These are phyloP conservation scores for Aramus guarauna DNA, from an alignment of 2,113 vertebrate species.

Conservation along the genomic window DNA sequence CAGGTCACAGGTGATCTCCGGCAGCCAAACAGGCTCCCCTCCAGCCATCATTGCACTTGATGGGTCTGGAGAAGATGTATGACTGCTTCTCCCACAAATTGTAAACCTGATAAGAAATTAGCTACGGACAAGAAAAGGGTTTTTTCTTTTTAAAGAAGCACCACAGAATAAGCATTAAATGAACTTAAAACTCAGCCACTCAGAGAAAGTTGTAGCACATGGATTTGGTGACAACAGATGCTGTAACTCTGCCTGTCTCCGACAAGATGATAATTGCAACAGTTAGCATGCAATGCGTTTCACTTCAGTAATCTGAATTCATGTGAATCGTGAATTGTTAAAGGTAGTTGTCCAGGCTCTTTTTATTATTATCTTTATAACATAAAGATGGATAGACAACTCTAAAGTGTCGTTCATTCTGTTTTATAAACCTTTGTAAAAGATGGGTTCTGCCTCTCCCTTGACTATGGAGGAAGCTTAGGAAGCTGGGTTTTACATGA, in stretches of 20 bases:
- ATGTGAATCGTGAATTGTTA: background rate
- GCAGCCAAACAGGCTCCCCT: background rate
- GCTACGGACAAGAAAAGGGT: background rate
- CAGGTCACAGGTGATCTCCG: background rate
- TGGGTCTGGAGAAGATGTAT: background rate
- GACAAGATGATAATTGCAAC: background rate
- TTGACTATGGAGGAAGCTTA: background rate
- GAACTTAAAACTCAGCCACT: background rate
- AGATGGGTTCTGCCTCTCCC: background rate
- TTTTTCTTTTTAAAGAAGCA: background rate
- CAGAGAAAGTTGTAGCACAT: background rate
- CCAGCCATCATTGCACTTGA: background rate
- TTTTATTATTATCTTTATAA: slow-evolving; percentile 40
- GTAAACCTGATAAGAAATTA: background rate
- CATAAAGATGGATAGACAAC: background rate
- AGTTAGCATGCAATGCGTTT: background rate
- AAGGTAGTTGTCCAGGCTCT: background rate
- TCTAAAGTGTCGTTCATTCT: background rate
- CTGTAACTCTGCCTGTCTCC: background rate
- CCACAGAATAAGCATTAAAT: background rate
- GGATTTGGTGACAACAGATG: background rate
- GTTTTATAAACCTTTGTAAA: background rate
- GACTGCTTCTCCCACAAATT: background rate
- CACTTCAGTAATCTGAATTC: slow-evolving; percentile 8
- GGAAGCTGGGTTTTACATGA: background rate